phyloP scores from a whole-genome alignment of 2,797 vertebrate species.

The Peromyscus aztecus region DNA sequence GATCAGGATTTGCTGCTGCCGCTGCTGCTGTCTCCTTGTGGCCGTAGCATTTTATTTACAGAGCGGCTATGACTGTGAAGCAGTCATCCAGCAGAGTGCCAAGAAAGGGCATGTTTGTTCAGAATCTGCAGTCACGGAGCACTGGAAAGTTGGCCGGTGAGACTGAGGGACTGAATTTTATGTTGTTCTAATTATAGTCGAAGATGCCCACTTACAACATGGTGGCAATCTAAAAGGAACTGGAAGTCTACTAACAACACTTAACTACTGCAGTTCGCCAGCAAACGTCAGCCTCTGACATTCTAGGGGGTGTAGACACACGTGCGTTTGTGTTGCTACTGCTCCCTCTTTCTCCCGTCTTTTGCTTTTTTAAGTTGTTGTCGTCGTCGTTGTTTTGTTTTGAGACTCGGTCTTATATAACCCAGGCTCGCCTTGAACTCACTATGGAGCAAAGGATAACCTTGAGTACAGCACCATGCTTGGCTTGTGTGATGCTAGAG shows the following conservation, averaged over 20 bases:
- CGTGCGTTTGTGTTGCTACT: neutral
- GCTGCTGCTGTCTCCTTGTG: neutral
- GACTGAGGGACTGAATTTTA: slow-evolving; percentile 14
- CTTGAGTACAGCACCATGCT: neutral
- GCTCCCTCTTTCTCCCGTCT: neutral
- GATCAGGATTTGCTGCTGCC: neutral
- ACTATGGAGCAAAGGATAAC: neutral
- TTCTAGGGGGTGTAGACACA: neutral
- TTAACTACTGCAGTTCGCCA: slow-evolving; percentile 66
- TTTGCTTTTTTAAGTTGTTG: neutral
- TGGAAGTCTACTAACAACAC: slow-evolving; percentile 63
- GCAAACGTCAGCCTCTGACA: slow-evolving; percentile 56
- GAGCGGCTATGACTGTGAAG: neutral
- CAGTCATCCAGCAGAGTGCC: neutral
- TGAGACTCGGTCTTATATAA: neutral
- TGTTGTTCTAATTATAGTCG: slow-evolving; percentile 13
- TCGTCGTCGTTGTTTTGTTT: neutral
- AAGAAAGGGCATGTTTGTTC: neutral
- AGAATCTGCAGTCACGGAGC: neutral
- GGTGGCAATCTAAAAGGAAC: slow-evolving; percentile 57
- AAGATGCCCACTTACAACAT: neutral
- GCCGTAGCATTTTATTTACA: neutral
- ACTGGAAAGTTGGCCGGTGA: neutral
- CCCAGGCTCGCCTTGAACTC: neutral
- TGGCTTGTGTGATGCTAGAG: neutral